These are phyloP conservation scores for Erpornis zantholeuca DNA, from an alignment of 2,113 vertebrate genomes.

Conservation along the genomic window DNA sequence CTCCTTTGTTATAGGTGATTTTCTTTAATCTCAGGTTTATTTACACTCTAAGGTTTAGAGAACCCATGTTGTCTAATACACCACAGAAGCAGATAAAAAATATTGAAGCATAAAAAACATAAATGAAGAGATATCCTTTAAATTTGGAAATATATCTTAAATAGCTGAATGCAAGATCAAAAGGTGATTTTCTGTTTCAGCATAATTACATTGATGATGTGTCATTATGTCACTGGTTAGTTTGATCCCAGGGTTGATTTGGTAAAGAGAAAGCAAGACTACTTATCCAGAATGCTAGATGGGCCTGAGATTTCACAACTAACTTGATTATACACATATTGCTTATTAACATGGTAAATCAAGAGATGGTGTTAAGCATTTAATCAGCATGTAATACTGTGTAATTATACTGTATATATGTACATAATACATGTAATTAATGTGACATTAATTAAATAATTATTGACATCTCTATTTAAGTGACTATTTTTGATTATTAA, in stretches of 20 bases:
- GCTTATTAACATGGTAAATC: conserved; percentile 13
- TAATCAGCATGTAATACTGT: not conserved
- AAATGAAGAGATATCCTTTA: not conserved
- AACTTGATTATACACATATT: not conserved
- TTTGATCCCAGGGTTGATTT: not conserved
- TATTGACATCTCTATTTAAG: not conserved
- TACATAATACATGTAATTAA: too few relatives aligned
- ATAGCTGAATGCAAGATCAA: not conserved
- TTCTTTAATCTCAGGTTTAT: not conserved
- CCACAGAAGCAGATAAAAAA: not conserved
- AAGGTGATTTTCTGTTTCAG: not conserved
- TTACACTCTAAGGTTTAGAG: not conserved
- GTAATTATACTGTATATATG: too few relatives aligned
- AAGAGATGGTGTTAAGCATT: not conserved
- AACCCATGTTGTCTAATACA: not conserved
- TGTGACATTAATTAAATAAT: not conserved
- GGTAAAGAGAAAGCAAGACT: not conserved
- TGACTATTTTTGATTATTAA: not conserved
- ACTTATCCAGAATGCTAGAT: not conserved
- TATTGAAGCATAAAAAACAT: not conserved
- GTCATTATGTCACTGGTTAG: not conserved
- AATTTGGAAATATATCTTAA: not conserved
- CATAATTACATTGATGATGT: not conserved
- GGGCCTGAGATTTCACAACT: not conserved
- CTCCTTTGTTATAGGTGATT: not conserved